phyloP scores from a whole-genome alignment of 35 echinoderm and acorn worm species.

The Ptychodera flava region DNA sequence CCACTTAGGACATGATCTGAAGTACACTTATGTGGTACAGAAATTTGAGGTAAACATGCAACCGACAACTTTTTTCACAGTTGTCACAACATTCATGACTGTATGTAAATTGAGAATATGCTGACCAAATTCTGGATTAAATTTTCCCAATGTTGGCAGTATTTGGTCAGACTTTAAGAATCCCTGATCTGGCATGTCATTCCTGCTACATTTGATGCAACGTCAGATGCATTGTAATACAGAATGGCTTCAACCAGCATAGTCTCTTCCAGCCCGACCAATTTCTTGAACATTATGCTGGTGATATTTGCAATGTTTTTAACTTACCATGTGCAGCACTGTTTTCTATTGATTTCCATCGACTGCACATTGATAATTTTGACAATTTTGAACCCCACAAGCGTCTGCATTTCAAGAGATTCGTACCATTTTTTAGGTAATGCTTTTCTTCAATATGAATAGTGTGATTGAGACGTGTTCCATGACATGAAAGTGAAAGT shows the following conservation, averaged over 20 bases:
- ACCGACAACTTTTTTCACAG: not conserved
- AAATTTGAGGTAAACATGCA: not conserved
- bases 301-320: not conserved
- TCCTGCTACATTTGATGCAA: not conserved
- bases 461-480: too few relatives aligned
- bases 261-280: not conserved
- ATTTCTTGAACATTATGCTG: not conserved
- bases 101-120: not conserved
- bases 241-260: not conserved
- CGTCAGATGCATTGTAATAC: not conserved
- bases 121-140: not conserved
- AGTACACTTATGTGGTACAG: not conserved
- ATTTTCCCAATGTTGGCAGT: not conserved
- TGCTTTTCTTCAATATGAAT: not conserved
- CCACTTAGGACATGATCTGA: not conserved
- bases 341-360: too few relatives aligned
- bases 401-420: too few relatives aligned
- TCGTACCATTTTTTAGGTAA: too few relatives aligned
- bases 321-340: not conserved
- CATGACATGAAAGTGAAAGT: too few relatives aligned
- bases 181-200: not conserved
- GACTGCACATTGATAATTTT: too few relatives aligned
- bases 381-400: too few relatives aligned
- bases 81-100: not conserved
- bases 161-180: not conserved